Conservation (phyloP, 2,797 vertebrate genomes). For the Rhinophrynus dorsalis region DNA sequence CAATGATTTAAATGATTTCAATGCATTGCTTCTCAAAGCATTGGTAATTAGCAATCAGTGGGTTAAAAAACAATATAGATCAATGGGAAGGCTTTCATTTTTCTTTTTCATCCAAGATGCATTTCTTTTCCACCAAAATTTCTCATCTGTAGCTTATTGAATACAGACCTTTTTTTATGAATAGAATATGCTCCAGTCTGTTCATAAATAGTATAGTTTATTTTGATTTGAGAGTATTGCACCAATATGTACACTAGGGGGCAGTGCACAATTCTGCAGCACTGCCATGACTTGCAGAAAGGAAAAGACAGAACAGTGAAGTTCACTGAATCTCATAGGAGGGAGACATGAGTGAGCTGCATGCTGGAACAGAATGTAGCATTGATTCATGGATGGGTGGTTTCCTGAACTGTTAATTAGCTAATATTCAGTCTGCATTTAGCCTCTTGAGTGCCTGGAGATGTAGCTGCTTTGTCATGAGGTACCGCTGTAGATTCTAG, state of each 20-base stretch:
- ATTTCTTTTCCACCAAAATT: no score
- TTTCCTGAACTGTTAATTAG: conserved; percentile 20
- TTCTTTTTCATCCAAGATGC: no score
- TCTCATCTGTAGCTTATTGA: no score
- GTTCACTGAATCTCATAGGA: conserved; percentile 25
- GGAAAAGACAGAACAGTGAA: not conserved
- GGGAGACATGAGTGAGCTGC: conserved; percentile 15
- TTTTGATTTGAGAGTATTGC: no score
- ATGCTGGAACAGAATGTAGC: conserved; percentile 17
- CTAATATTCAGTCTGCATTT: conserved; percentile 29
- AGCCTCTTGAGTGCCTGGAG: conserved; percentile 8
- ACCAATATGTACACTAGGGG: conserved; percentile 23
- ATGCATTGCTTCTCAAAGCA: no score
- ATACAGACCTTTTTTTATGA: no score
- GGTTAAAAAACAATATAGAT: no score
- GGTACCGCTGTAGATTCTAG: not conserved
- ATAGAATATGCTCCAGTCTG: no score
- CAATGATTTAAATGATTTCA: no score
- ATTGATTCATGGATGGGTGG: conserved; percentile 31
- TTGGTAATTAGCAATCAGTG: no score
- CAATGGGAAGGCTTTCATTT: no score
- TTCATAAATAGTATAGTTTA: no score
- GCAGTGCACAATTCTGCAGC: not conserved
- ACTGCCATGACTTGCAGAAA: conserved; percentile 33
- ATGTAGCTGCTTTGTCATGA: not conserved